A percentile compares a stretch with the other conserved stretches of the same genome.
Evolutionary conservation across 2,113 vertebrate genomes (phyloP).

Genomic region (Seriola dumerili): DNA sequence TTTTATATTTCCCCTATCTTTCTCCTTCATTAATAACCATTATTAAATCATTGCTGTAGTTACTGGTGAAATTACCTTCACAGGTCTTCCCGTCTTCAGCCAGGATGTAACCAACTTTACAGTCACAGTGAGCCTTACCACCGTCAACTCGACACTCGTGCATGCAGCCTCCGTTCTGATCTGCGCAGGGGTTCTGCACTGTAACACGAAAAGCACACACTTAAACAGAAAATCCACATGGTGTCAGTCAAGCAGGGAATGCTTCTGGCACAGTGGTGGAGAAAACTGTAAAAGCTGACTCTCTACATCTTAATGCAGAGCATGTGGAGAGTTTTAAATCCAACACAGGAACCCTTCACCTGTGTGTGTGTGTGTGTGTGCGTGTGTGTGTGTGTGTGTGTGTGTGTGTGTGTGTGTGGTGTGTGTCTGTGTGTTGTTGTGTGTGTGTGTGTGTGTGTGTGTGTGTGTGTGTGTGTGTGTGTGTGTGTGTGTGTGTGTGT

Average conservation of each 20-base stretch:
- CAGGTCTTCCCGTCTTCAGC: constrained; percentile 87
- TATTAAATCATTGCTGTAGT: not conserved
- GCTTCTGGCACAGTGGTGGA: constrained; percentile 10
- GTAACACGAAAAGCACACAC: constrained; percentile 54
- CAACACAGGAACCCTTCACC: constrained; percentile 1
- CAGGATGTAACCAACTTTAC: constrained; percentile 87
- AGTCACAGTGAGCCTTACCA: constrained; percentile 85
- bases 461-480: not conserved
- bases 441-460: not conserved
- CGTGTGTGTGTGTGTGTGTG: not conserved
- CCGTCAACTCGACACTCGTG: constrained; percentile 86
- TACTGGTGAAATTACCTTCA: constrained; percentile 83
- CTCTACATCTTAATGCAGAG: constrained; percentile 25
- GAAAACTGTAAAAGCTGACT: constrained; percentile 20
- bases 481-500: not conserved
- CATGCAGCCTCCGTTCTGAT: constrained; percentile 91
- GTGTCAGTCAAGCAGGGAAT: not conserved
- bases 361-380: not conserved
- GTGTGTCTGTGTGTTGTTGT: too few relatives aligned
- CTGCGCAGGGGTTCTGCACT: constrained; percentile 88
- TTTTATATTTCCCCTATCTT: not conserved
- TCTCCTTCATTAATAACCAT: not conserved
- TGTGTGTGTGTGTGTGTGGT: not conserved
- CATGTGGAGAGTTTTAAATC: constrained; percentile 35
- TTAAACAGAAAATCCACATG: constrained; percentile 5